Conservation (phyloP, 2,797 vertebrate species). For the Acrossocheilus fasciatus region DNA sequence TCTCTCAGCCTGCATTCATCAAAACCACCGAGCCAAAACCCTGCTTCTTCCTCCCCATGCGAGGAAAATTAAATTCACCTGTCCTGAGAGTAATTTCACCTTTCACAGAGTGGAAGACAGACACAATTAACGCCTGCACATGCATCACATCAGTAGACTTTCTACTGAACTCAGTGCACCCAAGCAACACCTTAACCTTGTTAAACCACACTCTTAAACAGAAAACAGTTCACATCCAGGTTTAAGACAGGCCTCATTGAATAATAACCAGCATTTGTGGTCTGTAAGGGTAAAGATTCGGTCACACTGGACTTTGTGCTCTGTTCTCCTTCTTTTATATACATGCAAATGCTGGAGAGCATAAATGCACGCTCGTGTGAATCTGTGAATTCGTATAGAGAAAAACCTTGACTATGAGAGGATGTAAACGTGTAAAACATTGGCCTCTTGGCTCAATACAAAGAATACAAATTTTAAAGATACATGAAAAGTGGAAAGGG, state of each 20-base stretch:
- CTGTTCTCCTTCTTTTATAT: not conserved
- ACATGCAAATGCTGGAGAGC: not conserved
- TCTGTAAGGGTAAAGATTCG: constrained; percentile 31
- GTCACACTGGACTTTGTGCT: not conserved
- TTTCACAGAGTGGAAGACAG: constrained; percentile 60
- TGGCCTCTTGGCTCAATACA: not conserved
- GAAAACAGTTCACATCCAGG: constrained; percentile 44
- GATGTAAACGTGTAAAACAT: not conserved
- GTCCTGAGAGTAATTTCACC: constrained; percentile 60
- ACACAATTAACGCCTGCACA: constrained; percentile 63
- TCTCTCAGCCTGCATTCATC: constrained; percentile 57
- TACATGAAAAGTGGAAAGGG: not conserved
- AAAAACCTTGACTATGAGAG: not conserved
- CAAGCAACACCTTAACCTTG: constrained; percentile 59
- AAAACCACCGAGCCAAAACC: constrained; percentile 55
- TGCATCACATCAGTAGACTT: constrained; percentile 56
- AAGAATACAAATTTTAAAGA: not conserved
- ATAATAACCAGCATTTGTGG: constrained; percentile 41
- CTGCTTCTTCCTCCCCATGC: constrained; percentile 51
- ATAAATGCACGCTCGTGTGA: not conserved
- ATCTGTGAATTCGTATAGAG: not conserved
- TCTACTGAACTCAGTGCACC: constrained; percentile 45
- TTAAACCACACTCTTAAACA: constrained; percentile 56
- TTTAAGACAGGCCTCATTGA: constrained; percentile 39
- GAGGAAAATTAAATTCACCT: constrained; percentile 62